These are phyloP conservation scores for Drosophila neotestacea DNA, from an alignment of 2,888 invertebrate species.

Conservation along the genomic window DNA sequence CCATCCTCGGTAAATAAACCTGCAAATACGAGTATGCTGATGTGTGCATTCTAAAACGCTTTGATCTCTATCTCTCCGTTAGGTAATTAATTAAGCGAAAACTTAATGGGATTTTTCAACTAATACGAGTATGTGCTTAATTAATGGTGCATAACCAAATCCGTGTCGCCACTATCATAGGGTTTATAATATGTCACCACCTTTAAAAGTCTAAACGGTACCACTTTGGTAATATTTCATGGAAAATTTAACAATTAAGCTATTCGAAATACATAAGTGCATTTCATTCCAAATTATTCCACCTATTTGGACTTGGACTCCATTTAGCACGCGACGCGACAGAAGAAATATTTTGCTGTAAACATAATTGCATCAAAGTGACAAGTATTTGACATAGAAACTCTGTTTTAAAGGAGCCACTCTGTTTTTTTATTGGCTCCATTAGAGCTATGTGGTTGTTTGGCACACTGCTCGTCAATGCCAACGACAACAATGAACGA, in stretches of 20 bases:
- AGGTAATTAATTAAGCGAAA: conserved; percentile 81
- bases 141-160: conserved; percentile 38
- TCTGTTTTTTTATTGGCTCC: conserved; percentile 31
- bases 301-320: not conserved
- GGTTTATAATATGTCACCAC: conserved; percentile 3
- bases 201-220: not conserved
- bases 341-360: not conserved
- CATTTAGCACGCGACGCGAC: not conserved
- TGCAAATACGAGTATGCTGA: conserved; percentile 22
- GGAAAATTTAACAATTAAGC: conserved; percentile 5
- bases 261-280: not conserved
- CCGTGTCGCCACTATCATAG: not conserved
- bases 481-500: conserved; percentile 38
- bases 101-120: conserved; percentile 48
- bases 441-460: conserved; percentile 21
- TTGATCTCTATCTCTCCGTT: conserved; percentile 75
- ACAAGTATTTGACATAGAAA: conserved; percentile 22
- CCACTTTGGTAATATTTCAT: not conserved
- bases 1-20: conserved; percentile 22
- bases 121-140: conserved; percentile 58
- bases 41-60: conserved; percentile 68
- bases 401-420: conserved; percentile 10
- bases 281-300: not conserved
- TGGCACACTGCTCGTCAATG: conserved; percentile 51
- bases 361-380: not conserved